Base-by-base conservation (phyloP, 2,888 invertebrate species). In the Amblyjoppa proteus region DNA sequence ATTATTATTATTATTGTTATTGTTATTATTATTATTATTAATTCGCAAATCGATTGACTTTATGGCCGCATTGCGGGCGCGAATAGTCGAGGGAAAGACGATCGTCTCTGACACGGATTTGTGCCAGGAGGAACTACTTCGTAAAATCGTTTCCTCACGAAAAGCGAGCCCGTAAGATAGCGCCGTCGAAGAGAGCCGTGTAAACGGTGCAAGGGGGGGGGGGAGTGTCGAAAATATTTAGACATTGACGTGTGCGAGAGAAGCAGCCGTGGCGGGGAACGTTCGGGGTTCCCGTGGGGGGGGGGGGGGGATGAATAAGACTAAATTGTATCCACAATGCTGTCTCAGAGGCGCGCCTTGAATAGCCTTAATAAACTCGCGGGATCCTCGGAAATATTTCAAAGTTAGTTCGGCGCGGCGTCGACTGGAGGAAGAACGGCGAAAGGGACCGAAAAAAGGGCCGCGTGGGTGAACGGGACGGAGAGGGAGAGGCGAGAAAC, bases 251-350 rank as follows among this genome's bases (percentile, higher is more conserved):
- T 89, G 90, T 68, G 78, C 53, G 79, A 51, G 73, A 51, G 70
- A 56, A 34, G 56, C 38, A 41, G 34, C 16, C 9, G 74, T 58
- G 53, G 34, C 20, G 11, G 51, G 38, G 66, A 53, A 16, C 38
- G 74, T 41, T 68, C 56, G 53, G 38, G 81, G 45, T 73, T 16
- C 64, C 34, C 74, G 78, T 58, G 81, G 64, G 73, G 31, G 31
- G 31, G 31, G 31, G 31, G 31, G 6, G 38, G 91, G 91, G 91
- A 95, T 95, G 95, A 95, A 95, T 95, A 95, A 95, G 95, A 94
- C 95, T 95, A 95, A 95, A 95, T 95, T 95, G 95, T 95, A 95
- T 95, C 95, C 95, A 95, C 95, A 95, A 95, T 95, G 94, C 94
- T 94, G 95, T 95, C 95, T 95, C 95, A 95, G 94, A 95, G 94